A percentile compares a stretch with the other conserved stretches of the same genome.
Evolutionary conservation across 2,797 vertebrate species (phyloP).

Genomic region (Loris lydekkerianus): DNA sequence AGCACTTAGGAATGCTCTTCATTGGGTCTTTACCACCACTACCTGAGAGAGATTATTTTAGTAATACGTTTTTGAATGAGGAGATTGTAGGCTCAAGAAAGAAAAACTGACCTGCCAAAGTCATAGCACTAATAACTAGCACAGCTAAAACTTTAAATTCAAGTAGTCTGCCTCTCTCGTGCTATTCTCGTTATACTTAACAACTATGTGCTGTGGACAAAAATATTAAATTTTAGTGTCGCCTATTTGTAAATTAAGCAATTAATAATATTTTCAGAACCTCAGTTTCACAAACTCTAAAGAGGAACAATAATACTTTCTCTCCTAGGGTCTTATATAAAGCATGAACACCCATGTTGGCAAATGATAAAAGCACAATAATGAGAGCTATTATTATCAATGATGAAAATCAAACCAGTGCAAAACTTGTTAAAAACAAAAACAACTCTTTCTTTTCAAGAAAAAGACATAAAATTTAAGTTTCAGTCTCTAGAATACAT

Average conservation of each 20-base stretch:
- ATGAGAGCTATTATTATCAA: not conserved
- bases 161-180: not conserved
- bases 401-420: conserved; percentile 58
- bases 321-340: not conserved
- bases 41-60: not conserved
- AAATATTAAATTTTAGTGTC: not conserved
- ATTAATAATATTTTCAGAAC: not conserved
- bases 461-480: conserved; percentile 33
- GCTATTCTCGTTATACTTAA: not conserved
- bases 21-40: not conserved
- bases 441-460: conserved; percentile 1
- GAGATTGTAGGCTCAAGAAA: conserved; percentile 16
- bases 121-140: not conserved
- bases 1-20: not conserved
- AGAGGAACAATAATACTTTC: not conserved
- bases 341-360: not conserved
- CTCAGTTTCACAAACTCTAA: not conserved
- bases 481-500: not conserved
- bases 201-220: not conserved
- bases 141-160: not conserved
- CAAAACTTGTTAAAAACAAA: conserved; percentile 22
- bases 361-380: not conserved
- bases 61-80: conserved; percentile 51
- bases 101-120: conserved; percentile 16
- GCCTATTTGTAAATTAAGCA: not conserved